A percentile compares a stretch with the other conserved stretches of the same genome.
Conservation (phyloP, 64 coral and sea anemone species). For the Stichodactyla helianthus region DNA sequence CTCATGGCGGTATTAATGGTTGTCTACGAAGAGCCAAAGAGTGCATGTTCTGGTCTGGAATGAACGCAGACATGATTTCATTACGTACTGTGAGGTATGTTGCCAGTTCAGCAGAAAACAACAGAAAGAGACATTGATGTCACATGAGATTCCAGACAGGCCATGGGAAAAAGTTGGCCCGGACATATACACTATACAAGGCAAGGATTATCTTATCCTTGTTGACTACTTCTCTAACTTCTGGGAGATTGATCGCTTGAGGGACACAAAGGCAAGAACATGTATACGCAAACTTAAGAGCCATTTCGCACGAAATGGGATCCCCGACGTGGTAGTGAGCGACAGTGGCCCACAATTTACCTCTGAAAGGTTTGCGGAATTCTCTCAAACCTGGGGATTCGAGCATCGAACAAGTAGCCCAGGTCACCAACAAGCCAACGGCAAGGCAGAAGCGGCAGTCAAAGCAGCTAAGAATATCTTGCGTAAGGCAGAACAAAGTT, state of each 20-base stretch:
- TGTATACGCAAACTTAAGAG: constrained; percentile 1
- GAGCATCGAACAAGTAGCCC: not conserved
- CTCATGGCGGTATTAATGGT: constrained; percentile 34
- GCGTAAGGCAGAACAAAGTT: constrained; percentile 15
- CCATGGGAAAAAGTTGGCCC: constrained; percentile 31
- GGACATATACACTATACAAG: constrained; percentile 16
- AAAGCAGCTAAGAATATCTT: not conserved
- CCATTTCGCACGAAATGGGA: not conserved
- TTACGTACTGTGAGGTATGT: constrained; percentile 17
- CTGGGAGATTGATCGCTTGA: constrained; percentile 14
- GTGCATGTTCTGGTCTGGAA: constrained; percentile 11
- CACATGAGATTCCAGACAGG: not conserved
- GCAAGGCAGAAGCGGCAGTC: not conserved
- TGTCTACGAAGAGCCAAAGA: constrained; percentile 38
- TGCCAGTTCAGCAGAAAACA: not conserved
- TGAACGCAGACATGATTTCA: constrained; percentile 24
- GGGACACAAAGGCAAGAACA: constrained; percentile 1
- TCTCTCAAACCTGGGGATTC: not conserved
- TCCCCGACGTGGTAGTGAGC: not conserved
- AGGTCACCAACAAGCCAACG: not conserved
- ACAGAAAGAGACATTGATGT: constrained; percentile 18
- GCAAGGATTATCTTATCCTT: constrained; percentile 14
- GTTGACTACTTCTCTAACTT: constrained; percentile 37
- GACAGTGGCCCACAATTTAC: constrained; percentile 4
- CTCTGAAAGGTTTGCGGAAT: not conserved